phyloP scores from a whole-genome alignment of 2,888 invertebrate genomes.

The Anoplius nigerrimus region DNA sequence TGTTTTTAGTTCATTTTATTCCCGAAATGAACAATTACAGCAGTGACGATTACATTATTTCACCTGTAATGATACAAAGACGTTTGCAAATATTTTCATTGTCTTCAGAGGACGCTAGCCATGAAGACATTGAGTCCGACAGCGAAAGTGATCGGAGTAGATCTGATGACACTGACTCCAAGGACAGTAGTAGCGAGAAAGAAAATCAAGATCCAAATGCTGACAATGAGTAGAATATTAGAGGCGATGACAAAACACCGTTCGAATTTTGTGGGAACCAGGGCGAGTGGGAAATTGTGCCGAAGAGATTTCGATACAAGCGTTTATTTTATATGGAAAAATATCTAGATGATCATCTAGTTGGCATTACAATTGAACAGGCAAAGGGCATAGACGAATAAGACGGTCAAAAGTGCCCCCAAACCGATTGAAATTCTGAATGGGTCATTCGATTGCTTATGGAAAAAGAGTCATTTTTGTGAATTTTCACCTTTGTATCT shows the following conservation, averaged over 20 bases:
- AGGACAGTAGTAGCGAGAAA: slow-evolving; percentile 14
- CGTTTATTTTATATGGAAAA: slow-evolving; percentile 21
- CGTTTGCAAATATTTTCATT: slow-evolving; percentile 19
- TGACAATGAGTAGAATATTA: slow-evolving; percentile 16
- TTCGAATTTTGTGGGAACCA: slow-evolving; percentile 21
- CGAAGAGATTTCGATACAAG: slow-evolving; percentile 11
- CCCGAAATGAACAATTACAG: too few species aligned
- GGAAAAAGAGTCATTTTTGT: too few species aligned
- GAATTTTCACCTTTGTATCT: too few species aligned
- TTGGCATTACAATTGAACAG: slow-evolving; percentile 15
- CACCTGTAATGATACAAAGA: slow-evolving; percentile 12
- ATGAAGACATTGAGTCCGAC: slow-evolving; percentile 20
- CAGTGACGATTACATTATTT: slow-evolving; percentile 21
- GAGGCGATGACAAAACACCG: slow-evolving; percentile 19
- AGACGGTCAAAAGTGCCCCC: too few species aligned
- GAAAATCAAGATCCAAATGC: slow-evolving; percentile 18
- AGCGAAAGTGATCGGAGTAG: slow-evolving; percentile 13
- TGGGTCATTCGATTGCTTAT: too few species aligned
- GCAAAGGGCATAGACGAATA: too few species aligned
- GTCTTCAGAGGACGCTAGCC: slow-evolving; percentile 18
- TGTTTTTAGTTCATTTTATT: too few species aligned
- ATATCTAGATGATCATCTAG: slow-evolving; percentile 19
- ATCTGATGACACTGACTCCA: slow-evolving; percentile 20
- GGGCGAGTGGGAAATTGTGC: slow-evolving; percentile 20
- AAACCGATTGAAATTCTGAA: too few species aligned